Base-by-base conservation (phyloP, 2,797 vertebrate species). In the Streptopelia turtur region DNA sequence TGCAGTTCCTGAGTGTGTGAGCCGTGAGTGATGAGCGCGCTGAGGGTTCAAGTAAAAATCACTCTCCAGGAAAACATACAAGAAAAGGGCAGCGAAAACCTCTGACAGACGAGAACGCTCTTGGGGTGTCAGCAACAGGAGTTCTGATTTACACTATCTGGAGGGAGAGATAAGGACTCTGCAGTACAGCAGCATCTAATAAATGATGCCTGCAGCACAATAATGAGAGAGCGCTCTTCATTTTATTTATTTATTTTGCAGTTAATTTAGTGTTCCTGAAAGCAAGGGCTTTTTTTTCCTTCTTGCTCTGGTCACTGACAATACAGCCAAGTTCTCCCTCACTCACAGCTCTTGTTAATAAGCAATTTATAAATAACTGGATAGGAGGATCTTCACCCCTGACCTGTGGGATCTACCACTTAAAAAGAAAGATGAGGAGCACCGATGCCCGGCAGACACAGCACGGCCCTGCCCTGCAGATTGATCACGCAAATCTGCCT, bases 101-200 rank as follows among this genome's bases (percentile, higher is more conserved):
- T 96, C 85, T 93, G 92, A 96, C 95, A 94, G 93, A 96, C 91
- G 96, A 96, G 95, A 95, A 95, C 15, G 33, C 94, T 96, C 95
- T 74, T 5, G 7, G 95, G 86, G 93, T 96, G 93, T 83, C 86
- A 94, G 96, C 96, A 95, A 95, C 69, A 70, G 95, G 93, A 95
- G 93, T 93, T 95, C 93, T 96, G 96, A 96, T 97, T 96, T 96
- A 97, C 96, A 91, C 94, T 96, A 96, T 97, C 96, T 97, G 96
- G 96, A 96, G 95, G 93, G 90, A 96, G 93, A 97, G 96, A 97
- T 97, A 97, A 96, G 96, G 94, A 89, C 90, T 93, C 45, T 5
- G 1, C 93, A 83, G 86, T 87, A 91, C 86, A 96, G 90, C 95
- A 95, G 92, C 90, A 93, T 94, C 96, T 95, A 96, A 97, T 95